Base-by-base conservation (phyloP, 2,888 invertebrate genomes). In the Leptinotarsa haldemani region DNA sequence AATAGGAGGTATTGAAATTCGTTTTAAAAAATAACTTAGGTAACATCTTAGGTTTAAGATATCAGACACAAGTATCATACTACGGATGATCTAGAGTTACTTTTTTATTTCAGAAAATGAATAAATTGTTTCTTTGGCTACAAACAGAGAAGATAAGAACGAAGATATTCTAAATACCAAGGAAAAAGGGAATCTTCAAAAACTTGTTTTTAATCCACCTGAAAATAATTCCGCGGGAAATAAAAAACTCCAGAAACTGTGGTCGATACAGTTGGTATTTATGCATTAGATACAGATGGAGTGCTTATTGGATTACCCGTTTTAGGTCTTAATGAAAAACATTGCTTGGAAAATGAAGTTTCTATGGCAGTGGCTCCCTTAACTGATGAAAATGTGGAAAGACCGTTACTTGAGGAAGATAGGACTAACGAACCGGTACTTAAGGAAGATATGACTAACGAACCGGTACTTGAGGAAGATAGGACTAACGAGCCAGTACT, bases 51-150 rank as follows among this genome's bases (percentile, higher is more conserved):
- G 50, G 50, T 50, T 50, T n/a, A 4, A n/a, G 50, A 50, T 50
- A 50, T 50, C 50, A 50, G 50, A 50, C n/a, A 50, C n/a, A 50
- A 50, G 50, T 50, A 50, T 50, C 50, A 50, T 50, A 50, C n/a
- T 7, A 16, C n/a, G 50, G 50, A 50, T 50, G 50, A 50, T 50
- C 50, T 16, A 50, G 50, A 50, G 50, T 50, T n/a, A 50, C 50
- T 50, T 50, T 50, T 50, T 50, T 1, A 50, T 50, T 50, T 50
- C 4, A 50, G 50, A 50, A 16, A n/a, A n/a, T n/a, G n/a, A n/a
- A n/a, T n/a, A n/a, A n/a, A n/a, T 15, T 50, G 50, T 50, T 50
- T 4, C n/a, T 50, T 50, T 50, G 50, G 50, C n/a, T 50, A 50
- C n/a, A 50, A 50, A 50, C n/a, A 50, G 4, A 50, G 50, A 50